phyloP scores from a whole-genome alignment of 2,797 vertebrate genomes.

The Yasuhikotakia modesta region DNA sequence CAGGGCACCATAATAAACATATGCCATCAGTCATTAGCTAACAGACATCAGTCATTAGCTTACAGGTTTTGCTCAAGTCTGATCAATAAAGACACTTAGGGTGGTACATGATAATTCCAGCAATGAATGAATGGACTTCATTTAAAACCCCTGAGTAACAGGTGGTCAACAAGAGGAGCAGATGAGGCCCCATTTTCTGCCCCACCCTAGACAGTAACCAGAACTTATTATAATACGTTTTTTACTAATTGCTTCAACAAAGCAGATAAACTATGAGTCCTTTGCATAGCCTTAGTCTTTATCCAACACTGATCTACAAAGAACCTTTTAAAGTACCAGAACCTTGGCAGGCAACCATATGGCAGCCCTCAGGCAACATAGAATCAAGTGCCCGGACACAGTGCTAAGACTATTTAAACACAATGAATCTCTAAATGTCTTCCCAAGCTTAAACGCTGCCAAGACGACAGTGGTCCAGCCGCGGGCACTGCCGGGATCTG shows the following conservation, averaged over 20 bases:
- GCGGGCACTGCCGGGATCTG: not conserved
- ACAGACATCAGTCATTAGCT: not conserved
- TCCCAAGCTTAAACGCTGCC: not conserved
- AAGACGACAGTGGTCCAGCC: slow-evolving; percentile 11
- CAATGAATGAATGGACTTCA: slow-evolving; percentile 12
- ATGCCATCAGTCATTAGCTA: not conserved
- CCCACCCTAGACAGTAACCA: not conserved
- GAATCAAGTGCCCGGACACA: slow-evolving; percentile 34
- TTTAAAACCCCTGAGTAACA: slow-evolving; percentile 37
- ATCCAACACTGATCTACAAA: slow-evolving; percentile 32
- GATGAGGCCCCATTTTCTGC: not conserved
- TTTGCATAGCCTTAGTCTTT: slow-evolving; percentile 12
- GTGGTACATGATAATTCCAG: not conserved
- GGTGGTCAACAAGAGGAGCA: slow-evolving; percentile 14
- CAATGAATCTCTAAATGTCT: slow-evolving; percentile 11
- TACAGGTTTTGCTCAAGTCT: not conserved
- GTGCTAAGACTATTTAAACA: slow-evolving; percentile 20
- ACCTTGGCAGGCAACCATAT: slow-evolving; percentile 26
- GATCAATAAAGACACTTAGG: not conserved
- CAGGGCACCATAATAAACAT: not conserved
- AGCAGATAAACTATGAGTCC: not conserved
- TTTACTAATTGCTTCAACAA: slow-evolving; percentile 19
- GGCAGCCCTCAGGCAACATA: slow-evolving; percentile 35
- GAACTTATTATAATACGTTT: not conserved
- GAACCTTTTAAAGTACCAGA: not conserved